Evolutionary conservation across 2,888 invertebrate genomes (phyloP).

Genomic region (Lycia hirtaria): DNA sequence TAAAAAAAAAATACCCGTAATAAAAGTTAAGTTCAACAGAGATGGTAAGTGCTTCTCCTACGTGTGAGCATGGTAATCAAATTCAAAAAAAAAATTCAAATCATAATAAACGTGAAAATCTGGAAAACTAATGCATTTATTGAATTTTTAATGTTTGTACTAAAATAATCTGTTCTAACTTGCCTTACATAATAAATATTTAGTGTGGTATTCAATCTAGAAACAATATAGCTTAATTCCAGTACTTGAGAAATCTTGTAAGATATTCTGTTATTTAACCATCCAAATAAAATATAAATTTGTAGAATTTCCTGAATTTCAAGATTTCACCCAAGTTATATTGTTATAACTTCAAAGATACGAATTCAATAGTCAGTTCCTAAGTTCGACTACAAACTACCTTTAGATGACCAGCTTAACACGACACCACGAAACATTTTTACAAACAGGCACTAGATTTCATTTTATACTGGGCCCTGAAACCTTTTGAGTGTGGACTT

Average conservation of each 20-base stretch:
- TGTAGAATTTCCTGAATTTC: background rate
- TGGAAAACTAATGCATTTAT: too few species aligned
- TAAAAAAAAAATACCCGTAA: too few species aligned
- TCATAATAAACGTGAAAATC: too few species aligned
- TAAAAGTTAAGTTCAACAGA: too few species aligned
- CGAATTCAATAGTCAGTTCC: conserved; percentile 18
- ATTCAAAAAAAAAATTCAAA: too few species aligned
- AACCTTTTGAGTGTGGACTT: conserved; percentile 20
- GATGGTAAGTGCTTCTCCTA: too few species aligned
- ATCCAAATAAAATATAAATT: background rate
- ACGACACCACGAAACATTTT: background rate
- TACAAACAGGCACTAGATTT: background rate
- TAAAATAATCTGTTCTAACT: too few species aligned
- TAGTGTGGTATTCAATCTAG: too few species aligned
- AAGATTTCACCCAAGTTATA: conserved; percentile 6
- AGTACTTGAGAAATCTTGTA: background rate
- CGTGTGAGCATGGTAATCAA: too few species aligned
- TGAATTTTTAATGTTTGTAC: too few species aligned
- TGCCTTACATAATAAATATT: too few species aligned
- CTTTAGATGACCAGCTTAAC: conserved; percentile 2
- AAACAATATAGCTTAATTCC: background rate
- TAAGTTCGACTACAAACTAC: conserved; percentile 18
- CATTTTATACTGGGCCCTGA: conserved; percentile 10
- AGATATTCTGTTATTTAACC: background rate
- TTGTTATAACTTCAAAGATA: conserved; percentile 27